Base-by-base conservation (phyloP, 2,113 vertebrate species). In the Pachypanchax playfairii region DNA sequence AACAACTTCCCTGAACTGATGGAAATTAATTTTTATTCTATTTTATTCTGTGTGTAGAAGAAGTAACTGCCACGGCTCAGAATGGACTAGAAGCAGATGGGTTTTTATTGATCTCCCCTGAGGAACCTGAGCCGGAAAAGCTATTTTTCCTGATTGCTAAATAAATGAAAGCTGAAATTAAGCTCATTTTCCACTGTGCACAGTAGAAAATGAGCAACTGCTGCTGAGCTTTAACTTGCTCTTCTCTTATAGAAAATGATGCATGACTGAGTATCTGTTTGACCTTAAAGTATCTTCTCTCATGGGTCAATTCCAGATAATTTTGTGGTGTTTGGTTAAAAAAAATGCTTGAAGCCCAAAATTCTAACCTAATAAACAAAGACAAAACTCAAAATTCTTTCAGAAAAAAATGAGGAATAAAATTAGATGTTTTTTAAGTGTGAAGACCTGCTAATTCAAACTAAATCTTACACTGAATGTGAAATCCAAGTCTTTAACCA, bases 161-260 rank as follows among this genome's bases (percentile, higher is more conserved):
- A 70, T 82, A 82, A 82, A 84, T 73, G 51, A 80, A 80, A 69
- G 54, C 58, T 75, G 75, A 75, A 69, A 83, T 70, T 77, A 66
- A 74, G 55, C 65, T 73, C 53, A 64, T 75, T 70, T 52, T 54
- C 50, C 13, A 29, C 21, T 50, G 48, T 78, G 70, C 22, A n/a
- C n/a, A n/a, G n/a, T n/a, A n/a, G n/a, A n/a, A n/a, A n/a, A n/a
- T n/a, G n/a, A n/a, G n/a, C n/a, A n/a, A n/a, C n/a, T n/a, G n/a
- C n/a, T 26, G 63, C 68, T 72, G 18, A 71, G 54, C 46, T 53
- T 4, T 54, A 47, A 46, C 51, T 21, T 26, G 38, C 46, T 70
- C 50, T 57, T 35, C 51, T 38, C 42, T 50, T 44, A 51, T 53
- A 56, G 29, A 76, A 50, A 4, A 11, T 58, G 36, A 59, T 49